phyloP scores from a whole-genome alignment of 2,113 vertebrate genomes.

The Rhea pennata region DNA sequence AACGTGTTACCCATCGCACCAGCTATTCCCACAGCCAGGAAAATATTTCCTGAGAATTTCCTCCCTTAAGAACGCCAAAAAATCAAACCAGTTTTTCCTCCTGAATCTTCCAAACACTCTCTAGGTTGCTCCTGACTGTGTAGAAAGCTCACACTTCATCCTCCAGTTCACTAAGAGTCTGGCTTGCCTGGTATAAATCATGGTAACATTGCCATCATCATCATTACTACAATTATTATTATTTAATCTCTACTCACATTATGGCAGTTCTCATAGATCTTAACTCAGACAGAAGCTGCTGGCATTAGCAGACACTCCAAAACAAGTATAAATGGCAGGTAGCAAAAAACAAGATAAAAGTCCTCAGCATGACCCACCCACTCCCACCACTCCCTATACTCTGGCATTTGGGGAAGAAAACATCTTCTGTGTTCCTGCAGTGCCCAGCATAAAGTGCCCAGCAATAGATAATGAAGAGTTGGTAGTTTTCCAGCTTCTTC shows the following conservation, averaged over 20 bases:
- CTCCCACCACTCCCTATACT: not conserved
- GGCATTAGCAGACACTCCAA: not conserved
- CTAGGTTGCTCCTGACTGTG: not conserved
- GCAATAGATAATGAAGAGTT: not conserved
- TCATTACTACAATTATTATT: not conserved
- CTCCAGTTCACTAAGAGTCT: not conserved
- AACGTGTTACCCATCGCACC: slow-evolving; percentile 21
- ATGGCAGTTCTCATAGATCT: not conserved
- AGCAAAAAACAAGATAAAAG: not conserved
- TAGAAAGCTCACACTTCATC: slow-evolving; percentile 11
- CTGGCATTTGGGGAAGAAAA: not conserved
- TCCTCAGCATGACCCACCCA: not conserved
- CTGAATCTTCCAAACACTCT: not conserved
- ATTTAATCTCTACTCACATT: slow-evolving; percentile 2
- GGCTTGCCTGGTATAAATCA: not conserved
- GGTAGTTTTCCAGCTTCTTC: not conserved
- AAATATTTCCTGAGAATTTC: slow-evolving; percentile 65
- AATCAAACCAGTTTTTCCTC: slow-evolving; percentile 45
- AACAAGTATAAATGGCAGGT: not conserved
- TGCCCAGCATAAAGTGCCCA: accelerated
- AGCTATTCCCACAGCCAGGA: slow-evolving; percentile 53
- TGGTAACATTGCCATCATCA: not conserved
- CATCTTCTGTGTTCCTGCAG: not conserved
- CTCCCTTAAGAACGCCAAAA: slow-evolving; percentile 31
- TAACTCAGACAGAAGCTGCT: not conserved